Base-by-base conservation (phyloP, 2,113 vertebrate species). In the Arizona elegans region DNA sequence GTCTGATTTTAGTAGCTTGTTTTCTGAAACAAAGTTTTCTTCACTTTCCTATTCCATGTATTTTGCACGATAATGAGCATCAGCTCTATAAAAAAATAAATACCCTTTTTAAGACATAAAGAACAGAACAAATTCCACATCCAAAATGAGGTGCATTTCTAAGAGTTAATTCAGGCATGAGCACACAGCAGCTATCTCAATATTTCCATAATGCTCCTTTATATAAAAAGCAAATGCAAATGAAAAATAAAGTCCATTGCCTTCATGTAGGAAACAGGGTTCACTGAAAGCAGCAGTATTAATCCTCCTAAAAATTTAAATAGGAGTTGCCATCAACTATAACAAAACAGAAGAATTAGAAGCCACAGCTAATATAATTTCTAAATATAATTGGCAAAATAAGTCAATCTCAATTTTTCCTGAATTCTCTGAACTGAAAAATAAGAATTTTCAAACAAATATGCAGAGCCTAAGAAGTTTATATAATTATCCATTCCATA, bases 151-250 rank as follows among this genome's bases (percentile, higher is more conserved):
- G 75, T 92, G 75, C 92, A 92, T 94, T 95, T 95, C 95, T 94
- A 89, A 96, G 86, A 54, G 96, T 95, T 24, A 1, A 70, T 90
- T 56, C 87, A 90, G 29, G 90, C 94, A 95, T 92, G 86, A 86
- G 90, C 93, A 97, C 95, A 95, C 62, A 91, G 89, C 10, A 95
- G 96, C 97, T 98, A 98, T 97, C 97, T 98, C 94, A 96, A 95
- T 47, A 96, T 55, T 88, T 59, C 96, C 96, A 96, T 95, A 94
- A 33, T 95, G 96, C 94, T 94, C 94, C 93, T 8, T 91, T 86
- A 89, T 59, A 90, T 93, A 90, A 92, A 3, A 93, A 94, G 95
- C 95, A 87, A 96, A 96, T 96, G 17, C 90, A 94, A 96, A 96
- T 0, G 0, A 96, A 94, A 91, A 92, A 91, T 54, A 95, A 95